Base-by-base conservation (phyloP, 2,888 invertebrate genomes). In the Miltochrista miniata region DNA sequence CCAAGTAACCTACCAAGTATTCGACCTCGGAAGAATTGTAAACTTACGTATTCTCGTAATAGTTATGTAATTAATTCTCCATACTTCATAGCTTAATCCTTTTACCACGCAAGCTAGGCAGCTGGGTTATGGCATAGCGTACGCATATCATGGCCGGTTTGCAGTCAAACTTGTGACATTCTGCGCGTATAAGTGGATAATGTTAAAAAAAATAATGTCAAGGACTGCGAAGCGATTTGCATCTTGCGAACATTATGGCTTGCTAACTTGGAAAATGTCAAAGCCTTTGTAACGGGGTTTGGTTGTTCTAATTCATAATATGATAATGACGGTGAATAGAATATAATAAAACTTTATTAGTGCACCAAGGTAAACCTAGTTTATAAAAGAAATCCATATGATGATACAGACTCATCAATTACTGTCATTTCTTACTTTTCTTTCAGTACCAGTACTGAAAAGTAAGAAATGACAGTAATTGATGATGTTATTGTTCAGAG, bases 131-230 rank as follows among this genome's bases (percentile, higher is more conserved):
- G 45, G 36, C 37, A 35, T 45, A 44, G 12, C 24, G 13, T 35
- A 24, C 18, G 35, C 14, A 36, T 13, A 18, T 10, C 15, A 18
- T 38, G 14, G 13, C 36, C 30, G 14, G 15, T 35, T 35, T 29
- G 31, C 33, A 51, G 47, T 45, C 53, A 54, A 49, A 55, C 62
- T 61, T 66, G 58, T 70, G 68, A 71, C 68, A 69, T 72, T 68
- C 34, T 51, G 49, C 45, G 57, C 47, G 35, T 68, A 65, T 63
- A 64, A 56, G 57, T 55, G 64, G 64, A 68, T 69, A 75, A 70
- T 63, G 59, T 59, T 56, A 66, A 76, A 64, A n/a, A 24, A 79
- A 85, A 80, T 74, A 79, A 84, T 86, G 85, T 85, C 87, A 87
- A 83, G 87, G 87, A 69, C 72, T 55, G 8, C 59, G 52, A 54